Evolutionary conservation across 1,140 invertebrate genomes (phyloP).

Genomic region (Wiebesia pumilae): DNA sequence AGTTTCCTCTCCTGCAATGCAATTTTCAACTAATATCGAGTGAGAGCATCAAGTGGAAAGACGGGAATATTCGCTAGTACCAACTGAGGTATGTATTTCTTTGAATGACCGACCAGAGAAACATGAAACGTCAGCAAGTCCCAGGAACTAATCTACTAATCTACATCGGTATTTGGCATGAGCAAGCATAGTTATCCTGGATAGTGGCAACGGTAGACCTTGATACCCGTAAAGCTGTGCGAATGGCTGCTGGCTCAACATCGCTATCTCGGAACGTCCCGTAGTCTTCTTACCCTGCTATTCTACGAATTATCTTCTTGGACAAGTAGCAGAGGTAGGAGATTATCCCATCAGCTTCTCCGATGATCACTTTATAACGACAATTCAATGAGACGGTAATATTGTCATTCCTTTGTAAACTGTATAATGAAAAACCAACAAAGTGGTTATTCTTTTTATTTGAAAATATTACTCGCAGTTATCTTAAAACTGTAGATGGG

Average conservation of each 20-base stretch:
- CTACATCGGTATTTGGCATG: slow-evolving; percentile 55
- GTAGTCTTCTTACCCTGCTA: background rate
- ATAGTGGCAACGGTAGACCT: background rate
- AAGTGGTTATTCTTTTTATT: too few relatives aligned
- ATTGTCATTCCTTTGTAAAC: too few relatives aligned
- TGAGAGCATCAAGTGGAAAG: background rate
- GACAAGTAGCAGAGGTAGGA: background rate
- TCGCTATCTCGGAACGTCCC: background rate
- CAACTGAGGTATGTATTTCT: slow-evolving; percentile 33
- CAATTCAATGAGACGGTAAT: background rate
- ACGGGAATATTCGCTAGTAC: background rate
- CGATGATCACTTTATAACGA: background rate
- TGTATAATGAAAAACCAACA: too few relatives aligned
- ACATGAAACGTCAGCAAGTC: slow-evolving; percentile 27
- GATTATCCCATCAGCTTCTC: slow-evolving; percentile 17
- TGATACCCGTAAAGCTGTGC: slow-evolving; percentile 21
- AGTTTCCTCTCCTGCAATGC: slow-evolving; percentile 23
- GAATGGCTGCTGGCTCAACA: slow-evolving; percentile 11
- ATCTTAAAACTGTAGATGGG: too few relatives aligned
- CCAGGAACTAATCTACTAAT: slow-evolving; percentile 61
- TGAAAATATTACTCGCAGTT: too few relatives aligned
- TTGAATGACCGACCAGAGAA: slow-evolving; percentile 11
- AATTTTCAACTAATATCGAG: slow-evolving; percentile 45
- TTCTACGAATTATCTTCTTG: slow-evolving; percentile 26
- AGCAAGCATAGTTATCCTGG: background rate